Evolutionary conservation across 2,113 vertebrate genomes (phyloP).

Genomic region (Phalacrocorax aristotelis): DNA sequence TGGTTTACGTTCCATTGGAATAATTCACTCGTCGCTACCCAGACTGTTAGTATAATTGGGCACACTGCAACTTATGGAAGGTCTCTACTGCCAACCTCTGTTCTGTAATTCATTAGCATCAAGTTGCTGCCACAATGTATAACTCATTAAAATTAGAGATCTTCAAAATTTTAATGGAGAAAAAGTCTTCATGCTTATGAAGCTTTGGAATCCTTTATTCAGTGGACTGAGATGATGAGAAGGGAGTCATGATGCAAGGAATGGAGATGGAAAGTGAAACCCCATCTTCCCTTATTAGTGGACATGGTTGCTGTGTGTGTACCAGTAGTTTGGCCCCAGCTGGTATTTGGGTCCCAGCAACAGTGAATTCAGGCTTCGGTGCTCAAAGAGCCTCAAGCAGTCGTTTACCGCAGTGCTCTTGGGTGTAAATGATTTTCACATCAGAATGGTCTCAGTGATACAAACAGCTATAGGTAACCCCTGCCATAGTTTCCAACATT

Average conservation of each 20-base stretch:
- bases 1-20: conserved; percentile 10
- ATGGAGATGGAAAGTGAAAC: background rate
- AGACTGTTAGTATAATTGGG: background rate
- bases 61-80: background rate
- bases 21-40: background rate
- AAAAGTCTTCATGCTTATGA: background rate
- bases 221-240: background rate
- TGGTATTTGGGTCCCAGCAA: background rate
- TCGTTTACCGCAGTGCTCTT: background rate
- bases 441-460: background rate
- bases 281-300: background rate
- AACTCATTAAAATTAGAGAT: conserved; percentile 1
- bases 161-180: background rate
- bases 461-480: background rate
- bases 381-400: background rate
- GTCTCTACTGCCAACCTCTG: background rate
- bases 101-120: conserved; percentile 37
- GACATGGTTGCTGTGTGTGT: background rate
- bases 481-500: background rate
- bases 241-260: background rate
- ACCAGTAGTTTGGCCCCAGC: background rate
- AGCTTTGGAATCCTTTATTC: background rate
- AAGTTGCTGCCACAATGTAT: background rate
- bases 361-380: background rate
- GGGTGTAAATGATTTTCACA: background rate